Evolutionary conservation across 2,113 vertebrate genomes (phyloP), one percentile per base, ranked within the genome.

Genomic region (Melanostigma gelatinosum): DNA sequence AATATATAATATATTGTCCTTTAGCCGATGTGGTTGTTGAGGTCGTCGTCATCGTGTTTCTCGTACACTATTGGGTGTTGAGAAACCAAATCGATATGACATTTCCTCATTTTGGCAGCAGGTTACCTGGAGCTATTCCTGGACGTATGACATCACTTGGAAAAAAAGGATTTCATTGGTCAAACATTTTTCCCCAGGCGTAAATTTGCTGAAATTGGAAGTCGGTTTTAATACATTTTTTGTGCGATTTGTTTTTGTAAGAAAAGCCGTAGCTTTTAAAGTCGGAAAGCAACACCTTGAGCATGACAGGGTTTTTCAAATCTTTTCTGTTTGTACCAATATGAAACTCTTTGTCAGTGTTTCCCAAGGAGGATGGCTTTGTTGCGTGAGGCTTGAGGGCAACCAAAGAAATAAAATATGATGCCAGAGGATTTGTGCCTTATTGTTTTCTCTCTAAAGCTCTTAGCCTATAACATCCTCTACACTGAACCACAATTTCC

Each of bases 371-470:
- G n/a, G 54, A 55, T 12, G 10, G 22, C 54, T 60, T 32, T 32
- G 57, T 50, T 60, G 46, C 15, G 38, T 32, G 6, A 44, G 44
- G 20, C 34, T 34, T 9, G 63, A 54, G n/a, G 54, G 20, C 24
- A 61, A 18, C 32, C 24, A 54, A 24, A 74, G 44, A 57, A 58
- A 74, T 52, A 3, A 69, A 77, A 13, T 27, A n/a, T 2, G 9
- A 80, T 44, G 18, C 6, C 13, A 61, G 27, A 54, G 68, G 52
- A 73, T 75, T 79, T 48, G 32, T 44, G 7, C 50, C 13, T 40
- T 32, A 40, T 42, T 60, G 32, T 6, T n/a, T 12, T 52, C 18
- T 40, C 48, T 72, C 3, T 63, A 68, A 74, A 72, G 63, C 78
- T 69, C 73, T 77, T 24, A 66, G 18, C 9, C 18, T 2, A 38